A percentile compares a stretch with the other conserved stretches of the same genome.
Evolutionary conservation across 1,140 invertebrate genomes (phyloP).

Genomic region (Formica selysi): DNA sequence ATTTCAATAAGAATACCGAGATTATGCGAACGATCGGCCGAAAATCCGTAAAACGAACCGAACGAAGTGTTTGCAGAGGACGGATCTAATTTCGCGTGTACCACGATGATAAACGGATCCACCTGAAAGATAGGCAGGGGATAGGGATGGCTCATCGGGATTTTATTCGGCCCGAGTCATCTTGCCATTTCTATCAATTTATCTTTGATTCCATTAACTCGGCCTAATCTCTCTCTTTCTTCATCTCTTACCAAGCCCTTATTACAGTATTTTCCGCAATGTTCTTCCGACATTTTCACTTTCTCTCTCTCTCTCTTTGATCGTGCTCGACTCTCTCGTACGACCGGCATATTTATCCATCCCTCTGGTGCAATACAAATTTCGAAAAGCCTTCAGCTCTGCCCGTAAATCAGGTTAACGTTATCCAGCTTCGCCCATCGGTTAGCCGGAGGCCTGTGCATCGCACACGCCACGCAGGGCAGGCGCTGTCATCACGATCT

Average conservation of each 20-base stretch:
- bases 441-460: constrained; percentile 18
- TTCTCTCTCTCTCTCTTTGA: neutral
- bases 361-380: constrained; percentile 75
- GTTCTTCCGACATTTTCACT: neutral
- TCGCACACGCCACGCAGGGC: constrained; percentile 55
- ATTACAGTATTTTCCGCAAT: neutral
- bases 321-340: neutral
- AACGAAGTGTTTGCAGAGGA: constrained; percentile 71
- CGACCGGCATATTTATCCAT: constrained; percentile 25
- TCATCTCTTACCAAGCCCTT: neutral
- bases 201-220: constrained; percentile 55
- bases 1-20: constrained; percentile 16
- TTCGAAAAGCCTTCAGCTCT: constrained; percentile 76
- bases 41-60: constrained; percentile 68
- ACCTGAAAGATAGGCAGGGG: constrained; percentile 34
- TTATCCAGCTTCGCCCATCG: constrained; percentile 71
- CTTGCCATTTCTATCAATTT: constrained; percentile 56
- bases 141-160: neutral
- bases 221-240: constrained; percentile 46
- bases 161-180: constrained; percentile 31
- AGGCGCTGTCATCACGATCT: constrained; percentile 46
- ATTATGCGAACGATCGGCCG: constrained; percentile 27
- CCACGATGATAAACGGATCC: constrained; percentile 68
- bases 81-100: constrained; percentile 70
- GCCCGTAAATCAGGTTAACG: constrained; percentile 79